phyloP scores from a whole-genome alignment of 2,797 vertebrate genomes.

The Carduelis carduelis region DNA sequence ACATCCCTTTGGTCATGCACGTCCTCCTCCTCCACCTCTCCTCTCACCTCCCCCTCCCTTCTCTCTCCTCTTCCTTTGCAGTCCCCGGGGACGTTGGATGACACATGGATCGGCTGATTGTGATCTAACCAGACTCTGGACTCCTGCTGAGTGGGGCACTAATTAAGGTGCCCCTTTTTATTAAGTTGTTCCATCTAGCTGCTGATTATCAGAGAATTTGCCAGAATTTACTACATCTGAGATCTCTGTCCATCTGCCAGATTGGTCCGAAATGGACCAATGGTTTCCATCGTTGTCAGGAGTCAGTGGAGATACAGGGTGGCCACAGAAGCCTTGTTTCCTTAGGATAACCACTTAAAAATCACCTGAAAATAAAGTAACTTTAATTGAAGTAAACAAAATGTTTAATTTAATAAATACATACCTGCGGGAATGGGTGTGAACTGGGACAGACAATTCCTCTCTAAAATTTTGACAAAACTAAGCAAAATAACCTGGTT shows the following conservation, averaged over 20 bases:
- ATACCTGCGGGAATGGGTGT: neutral
- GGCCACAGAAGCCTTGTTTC: neutral
- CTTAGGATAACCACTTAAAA: neutral
- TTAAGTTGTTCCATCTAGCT: neutral
- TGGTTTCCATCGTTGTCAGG: neutral
- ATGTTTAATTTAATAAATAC: neutral
- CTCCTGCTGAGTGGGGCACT: neutral
- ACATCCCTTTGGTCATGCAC: neutral
- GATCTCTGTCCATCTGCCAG: neutral
- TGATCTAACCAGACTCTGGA: neutral
- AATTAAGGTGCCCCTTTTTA: neutral
- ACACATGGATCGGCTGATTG: rapidly evolving
- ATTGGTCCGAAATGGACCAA: neutral
- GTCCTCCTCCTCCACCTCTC: neutral
- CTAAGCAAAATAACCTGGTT: neutral
- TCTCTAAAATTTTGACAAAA: neutral
- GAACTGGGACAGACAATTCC: neutral
- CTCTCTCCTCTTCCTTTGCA: neutral
- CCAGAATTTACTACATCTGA: neutral
- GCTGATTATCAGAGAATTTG: neutral
- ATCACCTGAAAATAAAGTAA: neutral
- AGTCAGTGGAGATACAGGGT: neutral
- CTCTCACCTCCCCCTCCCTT: neutral
- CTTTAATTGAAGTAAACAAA: neutral
- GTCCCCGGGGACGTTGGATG: rapidly evolving